Conservation (phyloP, 2,113 vertebrate genomes). For the Cyanistes caeruleus region DNA sequence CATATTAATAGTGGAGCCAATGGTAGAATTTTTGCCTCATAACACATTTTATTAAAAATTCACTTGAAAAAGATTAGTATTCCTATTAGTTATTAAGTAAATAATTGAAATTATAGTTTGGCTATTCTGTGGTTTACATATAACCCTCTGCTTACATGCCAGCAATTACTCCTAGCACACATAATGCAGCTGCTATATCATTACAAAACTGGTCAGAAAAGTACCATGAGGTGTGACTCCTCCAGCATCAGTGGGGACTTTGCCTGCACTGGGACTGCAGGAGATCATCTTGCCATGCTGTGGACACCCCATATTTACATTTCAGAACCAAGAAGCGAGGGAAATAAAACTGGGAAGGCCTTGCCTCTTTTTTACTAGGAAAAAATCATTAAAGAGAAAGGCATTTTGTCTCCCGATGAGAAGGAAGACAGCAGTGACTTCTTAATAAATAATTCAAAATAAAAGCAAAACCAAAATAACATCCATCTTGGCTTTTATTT, state of each 20-base stretch:
- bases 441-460: conserved; percentile 64
- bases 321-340: neutral
- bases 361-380: neutral
- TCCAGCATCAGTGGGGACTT: neutral
- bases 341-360: neutral
- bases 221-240: neutral
- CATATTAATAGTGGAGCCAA: neutral
- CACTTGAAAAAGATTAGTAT: neutral
- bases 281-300: neutral
- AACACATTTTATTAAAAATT: neutral
- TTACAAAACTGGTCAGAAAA: neutral
- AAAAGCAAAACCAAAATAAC: conserved; percentile 54
- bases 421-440: conserved; percentile 30
- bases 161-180: neutral
- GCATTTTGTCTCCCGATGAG: neutral
- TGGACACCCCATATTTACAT: neutral
- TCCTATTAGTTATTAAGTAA: neutral
- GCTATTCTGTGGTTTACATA: neutral
- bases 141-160: neutral
- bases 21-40: neutral
- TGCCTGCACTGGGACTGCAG: neutral
- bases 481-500: conserved; percentile 60
- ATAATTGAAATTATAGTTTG: neutral
- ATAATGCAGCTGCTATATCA: neutral
- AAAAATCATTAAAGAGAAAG: conserved; percentile 25